phyloP scores from a whole-genome alignment of 2,797 vertebrate genomes.

The Aphelocoma californica region DNA sequence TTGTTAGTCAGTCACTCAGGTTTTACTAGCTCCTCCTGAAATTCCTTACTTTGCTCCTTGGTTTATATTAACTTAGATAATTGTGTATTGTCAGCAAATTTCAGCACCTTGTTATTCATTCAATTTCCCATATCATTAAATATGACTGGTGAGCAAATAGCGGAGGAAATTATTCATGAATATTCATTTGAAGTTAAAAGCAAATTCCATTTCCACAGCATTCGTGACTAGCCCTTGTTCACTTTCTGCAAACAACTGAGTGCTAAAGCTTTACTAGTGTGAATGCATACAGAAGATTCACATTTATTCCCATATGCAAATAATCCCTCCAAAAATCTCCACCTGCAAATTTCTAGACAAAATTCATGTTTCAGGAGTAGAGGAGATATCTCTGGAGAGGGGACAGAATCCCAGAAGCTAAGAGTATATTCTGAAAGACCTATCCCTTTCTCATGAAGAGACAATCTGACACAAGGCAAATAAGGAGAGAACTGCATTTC shows the following conservation, averaged over 20 bases:
- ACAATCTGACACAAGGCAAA: not conserved
- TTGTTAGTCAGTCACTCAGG: slow-evolving; percentile 33
- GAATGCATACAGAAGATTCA: not conserved
- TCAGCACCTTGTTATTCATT: slow-evolving; percentile 58
- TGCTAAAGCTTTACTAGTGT: slow-evolving; percentile 6
- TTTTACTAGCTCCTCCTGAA: slow-evolving; percentile 55
- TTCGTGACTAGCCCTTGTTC: slow-evolving; percentile 9
- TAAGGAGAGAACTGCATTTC: not conserved
- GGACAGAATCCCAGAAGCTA: not conserved
- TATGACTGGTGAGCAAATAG: slow-evolving; percentile 66
- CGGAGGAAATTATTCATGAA: slow-evolving; percentile 61
- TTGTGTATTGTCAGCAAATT: slow-evolving; percentile 54
- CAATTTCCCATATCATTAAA: slow-evolving; percentile 64
- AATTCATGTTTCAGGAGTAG: not conserved
- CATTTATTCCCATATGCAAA: not conserved
- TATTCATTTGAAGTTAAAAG: slow-evolving; percentile 64
- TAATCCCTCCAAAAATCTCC: not conserved
- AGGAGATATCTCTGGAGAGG: not conserved
- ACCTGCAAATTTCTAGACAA: not conserved
- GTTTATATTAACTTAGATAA: slow-evolving; percentile 64
- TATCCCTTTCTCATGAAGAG: not conserved
- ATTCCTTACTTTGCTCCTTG: slow-evolving; percentile 18
- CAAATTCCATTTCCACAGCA: slow-evolving; percentile 38
- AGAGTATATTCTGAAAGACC: not conserved
- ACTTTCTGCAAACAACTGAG: slow-evolving; percentile 22